Base-by-base conservation (phyloP, 1,140 invertebrate species). In the Drosophila guanche region DNA sequence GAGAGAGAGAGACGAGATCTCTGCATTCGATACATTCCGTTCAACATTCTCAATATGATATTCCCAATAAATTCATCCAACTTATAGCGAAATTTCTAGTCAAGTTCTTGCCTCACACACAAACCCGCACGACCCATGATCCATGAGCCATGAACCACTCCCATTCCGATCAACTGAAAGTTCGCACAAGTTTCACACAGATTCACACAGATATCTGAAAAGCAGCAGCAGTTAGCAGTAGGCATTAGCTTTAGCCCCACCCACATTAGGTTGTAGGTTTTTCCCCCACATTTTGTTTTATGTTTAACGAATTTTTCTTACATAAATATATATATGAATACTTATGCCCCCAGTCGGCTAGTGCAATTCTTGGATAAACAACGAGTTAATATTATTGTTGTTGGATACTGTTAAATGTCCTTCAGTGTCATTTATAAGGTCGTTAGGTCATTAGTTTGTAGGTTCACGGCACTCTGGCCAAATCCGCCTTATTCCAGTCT, bases 71-170 rank as follows among this genome's bases (percentile, higher is more conserved):
- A 59, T 66, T 41, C 77, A 75, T 71, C 69, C 37, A 53, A 83
- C 60, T 60, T 67, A 70, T 86, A 85, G 81, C 83, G 83, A 85
- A 85, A 86, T 88, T 88, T 89, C 84, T 89, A 89, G 84, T 89
- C 84, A 89, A 89, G 66, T 89, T 89, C 84, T 89, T 89, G 84
- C 85, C 85, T 48, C 74, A 48, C 60, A 53, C 57, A 58, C 56
- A 67, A 68, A 51, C 48, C 61, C 37, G 27, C 53, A 65, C 52
- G 56, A 43, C 48, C 58, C 53, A 47, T 41, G 53, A 45, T 56
- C 33, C 57, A 76, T 50, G 25, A 52, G 7, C 29, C 67, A 33
- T 40, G 33, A 43, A 45, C n/a, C 41, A 57, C 43, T 45, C 48
- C 63, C 51, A 8, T 27, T 46, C 51, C 37, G 45, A 16, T 68